Percentiles rank a stretch among this genome's conserved stretches.
Evolutionary conservation across 2,113 vertebrate species (phyloP).

Genomic region (Haliaeetus leucogaster): DNA sequence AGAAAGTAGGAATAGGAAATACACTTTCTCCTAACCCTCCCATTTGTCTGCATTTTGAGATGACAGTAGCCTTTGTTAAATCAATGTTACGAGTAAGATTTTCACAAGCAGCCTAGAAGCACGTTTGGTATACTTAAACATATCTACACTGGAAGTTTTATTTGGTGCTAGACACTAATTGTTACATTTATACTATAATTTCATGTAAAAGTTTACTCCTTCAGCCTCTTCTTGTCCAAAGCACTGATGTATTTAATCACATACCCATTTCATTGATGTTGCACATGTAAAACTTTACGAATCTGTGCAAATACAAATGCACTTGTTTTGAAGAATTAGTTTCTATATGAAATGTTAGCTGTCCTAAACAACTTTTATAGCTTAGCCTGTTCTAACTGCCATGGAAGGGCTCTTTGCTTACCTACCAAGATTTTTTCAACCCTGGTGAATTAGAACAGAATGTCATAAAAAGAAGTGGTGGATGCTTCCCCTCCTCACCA

Average conservation of each 20-base stretch:
- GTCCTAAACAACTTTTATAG: not conserved
- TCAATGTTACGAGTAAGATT: not conserved
- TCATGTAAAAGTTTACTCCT: not conserved
- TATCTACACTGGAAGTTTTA: not conserved
- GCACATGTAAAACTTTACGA: not conserved
- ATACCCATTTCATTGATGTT: not conserved
- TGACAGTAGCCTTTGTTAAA: not conserved
- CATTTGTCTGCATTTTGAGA: not conserved
- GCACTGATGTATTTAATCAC: not conserved
- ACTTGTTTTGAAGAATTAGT: not conserved
- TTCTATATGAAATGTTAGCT: not conserved
- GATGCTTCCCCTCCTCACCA: not conserved
- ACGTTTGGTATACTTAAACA: not conserved
- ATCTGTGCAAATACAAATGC: not conserved
- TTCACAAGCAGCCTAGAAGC: not conserved
- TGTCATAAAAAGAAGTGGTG: not conserved
- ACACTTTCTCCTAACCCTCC: not conserved
- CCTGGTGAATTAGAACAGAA: not conserved
- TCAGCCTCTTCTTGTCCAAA: not conserved
- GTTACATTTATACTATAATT: not conserved
- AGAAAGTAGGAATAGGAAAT: not conserved
- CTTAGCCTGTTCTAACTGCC: not conserved
- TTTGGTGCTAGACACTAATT: not conserved
- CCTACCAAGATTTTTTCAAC: not conserved
- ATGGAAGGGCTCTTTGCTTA: not conserved